Percentiles rank a stretch among this genome's conserved stretches.
phyloP scores from a whole-genome alignment of 1,140 invertebrate genomes.

The Chironomus striatipennis region DNA sequence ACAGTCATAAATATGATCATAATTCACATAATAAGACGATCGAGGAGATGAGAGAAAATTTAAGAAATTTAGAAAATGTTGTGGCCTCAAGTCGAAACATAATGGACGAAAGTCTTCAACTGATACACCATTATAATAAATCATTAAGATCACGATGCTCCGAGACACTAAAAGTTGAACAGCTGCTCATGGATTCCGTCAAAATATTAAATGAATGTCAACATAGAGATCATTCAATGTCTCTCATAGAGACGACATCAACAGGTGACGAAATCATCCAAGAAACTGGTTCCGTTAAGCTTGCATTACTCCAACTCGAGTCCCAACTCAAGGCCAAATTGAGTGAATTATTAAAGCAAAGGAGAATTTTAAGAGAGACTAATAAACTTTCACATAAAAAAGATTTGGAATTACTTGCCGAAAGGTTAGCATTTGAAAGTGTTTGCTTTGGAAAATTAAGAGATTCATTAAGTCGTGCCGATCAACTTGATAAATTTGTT shows the following conservation, averaged over 20 bases:
- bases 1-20: too few species aligned
- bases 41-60: constrained; percentile 45
- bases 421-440: constrained; percentile 67
- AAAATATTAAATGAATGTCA: constrained; percentile 19
- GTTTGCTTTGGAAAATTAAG: constrained; percentile 33
- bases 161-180: background rate
- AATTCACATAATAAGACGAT: too few species aligned
- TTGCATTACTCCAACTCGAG: constrained; percentile 54
- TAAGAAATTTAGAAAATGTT: constrained; percentile 49
- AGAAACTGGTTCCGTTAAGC: constrained; percentile 39
- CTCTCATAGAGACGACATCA: background rate
- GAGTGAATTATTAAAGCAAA: constrained; percentile 52
- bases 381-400: constrained; percentile 55
- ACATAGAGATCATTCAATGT: constrained; percentile 11
- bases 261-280: constrained; percentile 24
- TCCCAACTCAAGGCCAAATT: constrained; percentile 55
- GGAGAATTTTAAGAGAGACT: constrained; percentile 48
- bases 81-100: constrained; percentile 46
- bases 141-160: background rate
- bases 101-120: constrained; percentile 43
- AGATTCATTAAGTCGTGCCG: constrained; percentile 29
- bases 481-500: constrained; percentile 29
- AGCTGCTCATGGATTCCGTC: background rate
- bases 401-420: constrained; percentile 58
- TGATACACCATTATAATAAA: constrained; percentile 11